Evolutionary conservation across 2,888 invertebrate species (phyloP).

Genomic region (Pammene fasciana): DNA sequence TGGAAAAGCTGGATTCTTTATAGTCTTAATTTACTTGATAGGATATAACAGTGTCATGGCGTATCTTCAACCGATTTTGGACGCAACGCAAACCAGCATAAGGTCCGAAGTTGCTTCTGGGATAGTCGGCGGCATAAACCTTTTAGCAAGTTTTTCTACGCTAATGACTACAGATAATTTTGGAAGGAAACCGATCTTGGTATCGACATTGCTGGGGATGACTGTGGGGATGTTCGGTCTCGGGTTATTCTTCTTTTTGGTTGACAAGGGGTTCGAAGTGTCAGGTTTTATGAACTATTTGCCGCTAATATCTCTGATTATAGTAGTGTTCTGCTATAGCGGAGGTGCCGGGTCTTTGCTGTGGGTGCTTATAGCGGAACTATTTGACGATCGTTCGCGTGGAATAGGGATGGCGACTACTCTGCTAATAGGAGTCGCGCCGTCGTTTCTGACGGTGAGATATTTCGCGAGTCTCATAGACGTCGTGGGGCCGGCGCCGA

Average conservation of each 20-base stretch:
- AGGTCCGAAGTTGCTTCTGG: constrained; percentile 61
- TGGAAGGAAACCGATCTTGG: constrained; percentile 57
- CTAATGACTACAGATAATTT: constrained; percentile 55
- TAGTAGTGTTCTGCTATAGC: neutral
- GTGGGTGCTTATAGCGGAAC: constrained; percentile 15
- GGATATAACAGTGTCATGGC: constrained; percentile 63
- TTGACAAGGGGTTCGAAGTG: neutral
- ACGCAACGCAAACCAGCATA: constrained; percentile 61
- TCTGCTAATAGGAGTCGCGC: constrained; percentile 44
- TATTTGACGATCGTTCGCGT: constrained; percentile 59
- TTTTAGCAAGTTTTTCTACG: constrained; percentile 59
- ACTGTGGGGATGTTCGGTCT: constrained; percentile 56
- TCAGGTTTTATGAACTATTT: constrained; percentile 8
- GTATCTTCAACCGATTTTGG: constrained; percentile 66
- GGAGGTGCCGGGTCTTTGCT: constrained; percentile 18
- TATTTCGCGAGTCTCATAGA: constrained; percentile 56
- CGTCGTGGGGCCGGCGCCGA: constrained; percentile 56
- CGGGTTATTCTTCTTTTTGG: neutral
- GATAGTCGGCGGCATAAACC: constrained; percentile 61
- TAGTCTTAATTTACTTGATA: constrained; percentile 50
- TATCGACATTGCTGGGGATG: constrained; percentile 49
- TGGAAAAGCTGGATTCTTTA: constrained; percentile 48
- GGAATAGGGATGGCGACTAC: constrained; percentile 55
- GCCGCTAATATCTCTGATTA: constrained; percentile 1
- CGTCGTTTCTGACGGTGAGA: constrained; percentile 56